Evolutionary conservation across 2,888 invertebrate genomes (phyloP).

Genomic region (Andrena minutula): DNA sequence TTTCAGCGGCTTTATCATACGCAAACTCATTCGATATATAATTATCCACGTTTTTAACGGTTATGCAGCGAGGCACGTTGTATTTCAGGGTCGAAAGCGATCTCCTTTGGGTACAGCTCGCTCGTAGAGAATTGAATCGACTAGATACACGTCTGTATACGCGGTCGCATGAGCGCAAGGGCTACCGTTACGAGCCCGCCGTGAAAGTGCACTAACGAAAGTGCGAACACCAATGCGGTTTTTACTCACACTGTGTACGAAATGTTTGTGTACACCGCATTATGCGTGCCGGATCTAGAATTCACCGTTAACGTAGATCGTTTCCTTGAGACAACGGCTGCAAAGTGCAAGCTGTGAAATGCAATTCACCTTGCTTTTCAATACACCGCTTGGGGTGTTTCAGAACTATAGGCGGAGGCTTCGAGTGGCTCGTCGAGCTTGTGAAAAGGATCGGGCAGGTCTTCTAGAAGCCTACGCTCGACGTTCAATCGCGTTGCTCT

Average conservation of each 20-base stretch:
- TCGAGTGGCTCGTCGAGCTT: not conserved
- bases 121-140: slow-evolving; percentile 23
- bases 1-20: not conserved
- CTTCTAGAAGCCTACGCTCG: not conserved
- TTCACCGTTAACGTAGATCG: slow-evolving; percentile 49
- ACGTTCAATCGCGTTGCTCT: not conserved
- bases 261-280: slow-evolving; percentile 42
- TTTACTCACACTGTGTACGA: slow-evolving; percentile 56
- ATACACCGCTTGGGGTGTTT: slow-evolving; percentile 2
- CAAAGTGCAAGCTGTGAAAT: slow-evolving; percentile 16
- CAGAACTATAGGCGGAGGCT: not conserved
- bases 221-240: slow-evolving; percentile 56
- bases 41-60: slow-evolving; percentile 35
- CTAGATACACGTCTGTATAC: not conserved
- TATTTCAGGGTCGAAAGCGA: slow-evolving; percentile 30
- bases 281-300: slow-evolving; percentile 47
- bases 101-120: slow-evolving; percentile 38
- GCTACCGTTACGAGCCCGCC: slow-evolving; percentile 52
- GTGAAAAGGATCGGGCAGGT: slow-evolving; percentile 1
- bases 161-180: slow-evolving; percentile 46
- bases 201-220: slow-evolving; percentile 62
- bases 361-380: not conserved
- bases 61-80: not conserved
- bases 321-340: slow-evolving; percentile 3
- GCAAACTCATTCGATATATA: slow-evolving; percentile 30